Evolutionary conservation across 30 jellyfish, hydroid and myxozoan genomes (phyloP).

Genomic region (Pseudorhiza aurosa): DNA sequence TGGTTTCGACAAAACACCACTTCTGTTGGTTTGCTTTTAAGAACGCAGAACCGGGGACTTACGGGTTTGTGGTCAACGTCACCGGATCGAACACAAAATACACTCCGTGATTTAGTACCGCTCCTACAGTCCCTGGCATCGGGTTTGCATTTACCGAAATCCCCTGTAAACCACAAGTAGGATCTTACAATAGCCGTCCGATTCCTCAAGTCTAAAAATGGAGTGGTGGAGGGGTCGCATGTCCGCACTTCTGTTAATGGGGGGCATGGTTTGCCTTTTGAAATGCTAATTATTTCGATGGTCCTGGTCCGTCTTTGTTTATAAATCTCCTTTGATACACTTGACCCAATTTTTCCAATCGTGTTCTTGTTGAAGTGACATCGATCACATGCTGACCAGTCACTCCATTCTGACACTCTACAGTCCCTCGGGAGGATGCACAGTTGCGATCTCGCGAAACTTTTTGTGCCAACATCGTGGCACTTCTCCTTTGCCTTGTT

Average conservation of each 20-base stretch:
- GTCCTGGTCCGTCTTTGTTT: constrained; percentile 29
- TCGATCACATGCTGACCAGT: constrained; percentile 48
- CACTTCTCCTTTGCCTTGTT: constrained; percentile 30
- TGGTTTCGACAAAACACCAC: constrained; percentile 41
- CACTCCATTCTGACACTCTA: constrained; percentile 37
- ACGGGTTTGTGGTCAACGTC: constrained; percentile 36
- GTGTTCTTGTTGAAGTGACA: neutral
- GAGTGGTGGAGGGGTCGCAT: constrained; percentile 29
- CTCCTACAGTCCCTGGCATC: constrained; percentile 39
- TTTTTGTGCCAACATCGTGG: neutral
- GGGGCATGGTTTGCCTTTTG: constrained; percentile 42
- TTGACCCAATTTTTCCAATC: neutral
- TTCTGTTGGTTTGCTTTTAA: constrained; percentile 41
- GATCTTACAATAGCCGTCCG: neutral
- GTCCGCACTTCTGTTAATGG: constrained; percentile 17
- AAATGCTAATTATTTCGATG: neutral
- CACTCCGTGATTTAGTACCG: constrained; percentile 52
- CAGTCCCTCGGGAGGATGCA: constrained; percentile 68
- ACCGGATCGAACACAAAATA: constrained; percentile 69
- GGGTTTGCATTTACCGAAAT: constrained; percentile 27
- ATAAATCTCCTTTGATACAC: neutral
- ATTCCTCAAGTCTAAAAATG: neutral
- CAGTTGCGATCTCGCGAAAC: neutral
- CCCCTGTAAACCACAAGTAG: constrained; percentile 54
- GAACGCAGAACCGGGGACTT: constrained; percentile 56